Conservation (phyloP, 2,113 vertebrate genomes). For the Scopus umbretta region DNA sequence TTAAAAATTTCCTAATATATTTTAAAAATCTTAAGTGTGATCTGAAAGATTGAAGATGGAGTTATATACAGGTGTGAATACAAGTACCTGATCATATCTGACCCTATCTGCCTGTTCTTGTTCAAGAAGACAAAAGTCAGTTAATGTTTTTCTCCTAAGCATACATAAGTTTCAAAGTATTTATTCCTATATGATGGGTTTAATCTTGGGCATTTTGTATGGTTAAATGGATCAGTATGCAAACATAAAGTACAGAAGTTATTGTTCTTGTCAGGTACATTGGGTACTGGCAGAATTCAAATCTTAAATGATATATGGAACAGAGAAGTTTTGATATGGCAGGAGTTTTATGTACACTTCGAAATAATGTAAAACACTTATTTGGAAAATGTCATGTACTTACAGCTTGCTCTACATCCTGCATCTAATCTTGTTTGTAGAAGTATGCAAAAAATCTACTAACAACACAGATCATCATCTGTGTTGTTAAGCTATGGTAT, state of each 20-base stretch:
- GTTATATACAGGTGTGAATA: neutral
- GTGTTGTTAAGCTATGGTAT: constrained; percentile 31
- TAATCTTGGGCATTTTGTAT: neutral
- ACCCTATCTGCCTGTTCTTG: neutral
- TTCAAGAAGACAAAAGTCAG: neutral
- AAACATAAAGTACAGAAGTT: neutral
- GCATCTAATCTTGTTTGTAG: constrained; percentile 57
- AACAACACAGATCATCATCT: neutral
- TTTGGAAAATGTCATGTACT: constrained; percentile 49
- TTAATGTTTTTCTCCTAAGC: neutral
- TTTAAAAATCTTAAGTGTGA: neutral
- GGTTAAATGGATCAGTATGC: neutral
- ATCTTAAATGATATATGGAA: neutral
- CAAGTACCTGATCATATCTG: neutral
- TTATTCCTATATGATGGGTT: neutral
- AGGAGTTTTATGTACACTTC: neutral
- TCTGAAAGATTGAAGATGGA: neutral
- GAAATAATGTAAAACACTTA: constrained; percentile 61
- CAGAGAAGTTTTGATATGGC: neutral
- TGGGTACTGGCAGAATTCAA: neutral
- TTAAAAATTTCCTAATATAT: neutral
- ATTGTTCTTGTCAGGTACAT: neutral
- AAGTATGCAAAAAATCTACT: constrained; percentile 40
- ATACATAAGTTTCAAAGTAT: neutral
- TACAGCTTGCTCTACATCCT: constrained; percentile 24